phyloP scores from a whole-genome alignment of 2,888 invertebrate species.

The Scaptomyza reducta region DNA sequence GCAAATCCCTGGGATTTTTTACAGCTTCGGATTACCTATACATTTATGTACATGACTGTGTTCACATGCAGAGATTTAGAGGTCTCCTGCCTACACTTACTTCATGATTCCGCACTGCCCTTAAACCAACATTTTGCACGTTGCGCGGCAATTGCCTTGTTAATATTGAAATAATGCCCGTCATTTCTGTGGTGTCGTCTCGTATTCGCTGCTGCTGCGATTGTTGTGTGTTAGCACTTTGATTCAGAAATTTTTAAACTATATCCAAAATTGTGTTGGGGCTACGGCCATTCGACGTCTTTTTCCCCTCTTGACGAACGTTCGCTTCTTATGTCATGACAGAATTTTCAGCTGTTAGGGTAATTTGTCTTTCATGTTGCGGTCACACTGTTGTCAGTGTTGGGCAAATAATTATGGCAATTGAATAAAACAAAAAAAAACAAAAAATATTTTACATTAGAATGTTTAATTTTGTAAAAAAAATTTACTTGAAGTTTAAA shows the following conservation, averaged over 20 bases:
- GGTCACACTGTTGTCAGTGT: conserved; percentile 51
- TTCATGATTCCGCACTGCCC: conserved; percentile 76
- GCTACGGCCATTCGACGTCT: conserved; percentile 57
- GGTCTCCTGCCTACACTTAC: conserved; percentile 66
- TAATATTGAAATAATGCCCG: conserved; percentile 85
- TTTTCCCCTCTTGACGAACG: conserved; percentile 63
- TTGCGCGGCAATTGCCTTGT: conserved; percentile 84
- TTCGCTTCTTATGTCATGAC: conserved; percentile 64
- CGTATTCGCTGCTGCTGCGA: conserved; percentile 35
- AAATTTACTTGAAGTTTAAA: no score
- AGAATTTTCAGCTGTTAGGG: conserved; percentile 40
- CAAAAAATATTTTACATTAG: no score
- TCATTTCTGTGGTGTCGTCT: conserved; percentile 78
- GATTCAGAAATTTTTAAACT: conserved; percentile 49
- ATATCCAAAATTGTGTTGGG: conserved; percentile 49
- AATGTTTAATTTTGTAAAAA: no score
- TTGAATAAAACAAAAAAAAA: no score
- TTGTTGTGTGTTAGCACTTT: conserved; percentile 51
- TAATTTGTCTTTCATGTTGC: conserved; percentile 24
- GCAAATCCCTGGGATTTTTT: neutral
- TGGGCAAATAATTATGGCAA: conserved; percentile 8
- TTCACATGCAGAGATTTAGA: neutral
- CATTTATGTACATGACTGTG: neutral
- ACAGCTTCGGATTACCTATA: neutral
- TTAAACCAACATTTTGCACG: conserved; percentile 78